Percentiles rank a stretch among this genome's conserved stretches.
Evolutionary conservation across 2,888 invertebrate genomes (phyloP).

Genomic region (Ormia ochracea): DNA sequence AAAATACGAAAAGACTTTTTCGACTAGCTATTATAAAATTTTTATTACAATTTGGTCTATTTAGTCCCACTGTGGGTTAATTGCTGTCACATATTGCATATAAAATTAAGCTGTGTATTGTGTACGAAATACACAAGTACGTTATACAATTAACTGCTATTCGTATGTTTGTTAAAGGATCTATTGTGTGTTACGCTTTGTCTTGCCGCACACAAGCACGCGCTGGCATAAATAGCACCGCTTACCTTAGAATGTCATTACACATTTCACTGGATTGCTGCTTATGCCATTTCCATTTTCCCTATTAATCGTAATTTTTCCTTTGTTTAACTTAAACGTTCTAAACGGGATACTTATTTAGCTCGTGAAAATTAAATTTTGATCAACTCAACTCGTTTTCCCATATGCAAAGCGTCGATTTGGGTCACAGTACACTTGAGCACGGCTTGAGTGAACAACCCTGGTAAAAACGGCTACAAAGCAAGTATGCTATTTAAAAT

Average conservation of each 20-base stretch:
- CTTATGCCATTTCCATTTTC: conserved; percentile 29
- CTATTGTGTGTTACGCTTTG: not conserved
- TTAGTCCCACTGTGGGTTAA: not conserved
- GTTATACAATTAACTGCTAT: not conserved
- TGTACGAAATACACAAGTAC: not conserved
- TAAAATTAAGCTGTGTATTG: not conserved
- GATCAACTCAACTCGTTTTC: not conserved
- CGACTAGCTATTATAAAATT: no score
- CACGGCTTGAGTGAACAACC: not conserved
- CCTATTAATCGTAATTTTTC: not conserved
- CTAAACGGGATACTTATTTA: not conserved
- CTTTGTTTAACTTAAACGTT: not conserved
- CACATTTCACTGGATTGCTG: not conserved
- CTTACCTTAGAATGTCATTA: not conserved
- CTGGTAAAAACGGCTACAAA: conserved; percentile 5
- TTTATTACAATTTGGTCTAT: not conserved
- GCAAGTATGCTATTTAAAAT: conserved; percentile 9
- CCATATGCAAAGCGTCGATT: not conserved
- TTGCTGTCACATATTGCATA: not conserved
- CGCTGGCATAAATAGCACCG: not conserved
- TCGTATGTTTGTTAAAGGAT: not conserved
- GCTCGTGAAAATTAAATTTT: not conserved
- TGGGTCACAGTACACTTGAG: not conserved
- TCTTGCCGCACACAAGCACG: not conserved
- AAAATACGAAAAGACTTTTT: no score